Conservation (phyloP, 2,113 vertebrate species). For the Psilopogon haemacephalus region DNA sequence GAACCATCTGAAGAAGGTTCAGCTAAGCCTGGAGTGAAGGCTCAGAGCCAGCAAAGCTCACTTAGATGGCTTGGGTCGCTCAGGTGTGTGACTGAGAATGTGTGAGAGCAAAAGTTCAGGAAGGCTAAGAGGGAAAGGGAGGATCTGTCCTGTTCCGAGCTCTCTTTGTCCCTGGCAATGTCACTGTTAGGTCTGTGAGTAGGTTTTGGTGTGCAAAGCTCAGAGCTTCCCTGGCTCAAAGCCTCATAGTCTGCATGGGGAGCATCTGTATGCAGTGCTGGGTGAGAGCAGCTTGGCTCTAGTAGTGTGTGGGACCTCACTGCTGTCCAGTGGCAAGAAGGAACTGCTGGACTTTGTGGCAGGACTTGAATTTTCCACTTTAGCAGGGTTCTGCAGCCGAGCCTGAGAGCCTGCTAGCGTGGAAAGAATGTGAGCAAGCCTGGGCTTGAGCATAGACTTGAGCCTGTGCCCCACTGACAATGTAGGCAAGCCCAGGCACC, state of each 20-base stretch:
- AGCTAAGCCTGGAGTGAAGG: not conserved
- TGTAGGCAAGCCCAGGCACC: conserved; percentile 23
- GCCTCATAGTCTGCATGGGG: not conserved
- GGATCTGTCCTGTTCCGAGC: fast-evolving
- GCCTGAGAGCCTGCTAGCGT: not conserved
- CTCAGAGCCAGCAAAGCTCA: not conserved
- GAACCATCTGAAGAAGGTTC: not conserved
- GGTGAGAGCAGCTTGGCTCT: fast-evolving
- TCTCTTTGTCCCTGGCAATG: fast-evolving
- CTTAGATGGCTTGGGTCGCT: not conserved
- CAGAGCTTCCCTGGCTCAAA: not conserved
- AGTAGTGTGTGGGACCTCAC: fast-evolving
- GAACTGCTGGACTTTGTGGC: not conserved
- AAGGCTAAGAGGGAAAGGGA: not conserved
- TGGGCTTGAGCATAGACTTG: not conserved
- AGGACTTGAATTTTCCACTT: not conserved
- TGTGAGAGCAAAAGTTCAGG: no score
- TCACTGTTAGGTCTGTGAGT: fast-evolving
- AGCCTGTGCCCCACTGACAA: not conserved
- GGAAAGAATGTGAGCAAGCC: conserved; percentile 51
- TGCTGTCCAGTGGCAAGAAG: not conserved
- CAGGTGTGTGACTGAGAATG: not conserved
- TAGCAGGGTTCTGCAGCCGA: not conserved
- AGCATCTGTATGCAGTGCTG: fast-evolving
- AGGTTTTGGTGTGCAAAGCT: fast-evolving